phyloP scores from a whole-genome alignment of 2,797 vertebrate genomes.

The Cyclopterus lumpus region DNA sequence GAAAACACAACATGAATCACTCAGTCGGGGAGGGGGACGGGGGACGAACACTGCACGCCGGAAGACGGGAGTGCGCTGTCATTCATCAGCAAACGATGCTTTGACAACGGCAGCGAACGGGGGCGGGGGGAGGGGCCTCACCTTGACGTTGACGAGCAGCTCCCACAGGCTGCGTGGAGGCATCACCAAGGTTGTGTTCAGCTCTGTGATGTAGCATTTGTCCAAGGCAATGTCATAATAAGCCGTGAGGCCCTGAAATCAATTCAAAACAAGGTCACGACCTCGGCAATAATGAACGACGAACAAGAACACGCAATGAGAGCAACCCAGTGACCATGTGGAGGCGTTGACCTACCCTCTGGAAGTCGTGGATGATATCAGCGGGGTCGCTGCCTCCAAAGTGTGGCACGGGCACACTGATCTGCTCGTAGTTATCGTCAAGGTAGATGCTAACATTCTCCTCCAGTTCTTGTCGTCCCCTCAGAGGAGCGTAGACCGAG shows the following conservation, averaged over 20 bases:
- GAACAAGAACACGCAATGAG: background rate
- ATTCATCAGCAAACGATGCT: constrained; percentile 24
- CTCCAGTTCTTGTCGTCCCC: constrained; percentile 88
- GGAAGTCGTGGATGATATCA: constrained; percentile 96
- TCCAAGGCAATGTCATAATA: constrained; percentile 93
- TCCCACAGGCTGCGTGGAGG: constrained; percentile 95
- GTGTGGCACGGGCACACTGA: constrained; percentile 91
- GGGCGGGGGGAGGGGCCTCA: too few species aligned
- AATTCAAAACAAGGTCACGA: background rate
- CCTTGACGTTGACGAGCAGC: constrained; percentile 93
- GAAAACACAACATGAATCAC: constrained; percentile 56
- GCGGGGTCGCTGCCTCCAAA: constrained; percentile 93
- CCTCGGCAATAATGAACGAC: background rate
- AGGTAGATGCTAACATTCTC: constrained; percentile 94
- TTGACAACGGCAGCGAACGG: background rate
- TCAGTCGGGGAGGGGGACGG: constrained; percentile 28
- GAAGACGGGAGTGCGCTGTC: constrained; percentile 31
- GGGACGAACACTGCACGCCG: constrained; percentile 19
- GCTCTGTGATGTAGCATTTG: constrained; percentile 95
- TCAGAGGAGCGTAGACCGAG: constrained; percentile 86
- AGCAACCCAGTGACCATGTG: background rate
- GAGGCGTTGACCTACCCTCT: constrained; percentile 83
- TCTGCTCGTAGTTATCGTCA: constrained; percentile 93
- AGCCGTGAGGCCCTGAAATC: constrained; percentile 90
- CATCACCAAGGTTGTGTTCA: constrained; percentile 93